Percentiles rank a stretch among this genome's conserved stretches.
These are phyloP conservation scores for Platygyra sinensis DNA, from an alignment of 64 coral and sea anemone species.

Conservation along the genomic window DNA sequence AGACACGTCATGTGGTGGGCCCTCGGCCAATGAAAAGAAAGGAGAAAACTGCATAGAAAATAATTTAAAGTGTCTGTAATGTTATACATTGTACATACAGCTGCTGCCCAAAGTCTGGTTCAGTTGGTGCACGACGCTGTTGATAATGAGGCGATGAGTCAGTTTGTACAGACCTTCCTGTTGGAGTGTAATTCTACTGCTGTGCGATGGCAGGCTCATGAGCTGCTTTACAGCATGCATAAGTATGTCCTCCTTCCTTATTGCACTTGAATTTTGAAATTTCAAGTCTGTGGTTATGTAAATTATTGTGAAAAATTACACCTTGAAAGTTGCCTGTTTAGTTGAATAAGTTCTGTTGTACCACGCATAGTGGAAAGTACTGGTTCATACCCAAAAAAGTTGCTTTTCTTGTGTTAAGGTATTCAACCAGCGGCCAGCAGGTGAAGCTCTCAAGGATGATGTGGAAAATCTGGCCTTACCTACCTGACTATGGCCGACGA, in stretches of 20 bases:
- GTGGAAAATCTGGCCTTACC: slow-evolving; percentile 96
- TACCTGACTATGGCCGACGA: slow-evolving; percentile 91
- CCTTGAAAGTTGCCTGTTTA: too few species aligned
- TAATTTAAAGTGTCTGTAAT: not conserved
- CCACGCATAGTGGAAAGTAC: too few species aligned
- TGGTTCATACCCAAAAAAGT: too few species aligned
- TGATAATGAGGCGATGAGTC: slow-evolving; percentile 66
- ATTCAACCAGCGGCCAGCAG: slow-evolving; percentile 77
- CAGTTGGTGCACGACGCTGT: slow-evolving; percentile 80
- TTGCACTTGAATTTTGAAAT: too few species aligned
- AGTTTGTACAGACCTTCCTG: slow-evolving; percentile 97
- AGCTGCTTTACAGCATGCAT: slow-evolving; percentile 87
- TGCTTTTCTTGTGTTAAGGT: slow-evolving; percentile 34
- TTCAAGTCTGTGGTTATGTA: not conserved
- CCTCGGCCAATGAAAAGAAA: too few species aligned
- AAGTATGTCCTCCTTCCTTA: slow-evolving; percentile 59
- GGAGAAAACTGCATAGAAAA: too few species aligned
- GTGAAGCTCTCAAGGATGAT: slow-evolving; percentile 95
- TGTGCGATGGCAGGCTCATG: slow-evolving; percentile 96
- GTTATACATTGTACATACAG: slow-evolving; percentile 19
- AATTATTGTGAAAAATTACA: too few species aligned
- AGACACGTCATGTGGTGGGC: too few species aligned
- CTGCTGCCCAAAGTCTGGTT: slow-evolving; percentile 71
- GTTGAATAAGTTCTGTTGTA: too few species aligned
- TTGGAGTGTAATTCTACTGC: slow-evolving; percentile 95